Evolutionary conservation across 2,888 invertebrate genomes (phyloP), one percentile per base, ranked within the genome.

Genomic region (Hoplodrina blanda): DNA sequence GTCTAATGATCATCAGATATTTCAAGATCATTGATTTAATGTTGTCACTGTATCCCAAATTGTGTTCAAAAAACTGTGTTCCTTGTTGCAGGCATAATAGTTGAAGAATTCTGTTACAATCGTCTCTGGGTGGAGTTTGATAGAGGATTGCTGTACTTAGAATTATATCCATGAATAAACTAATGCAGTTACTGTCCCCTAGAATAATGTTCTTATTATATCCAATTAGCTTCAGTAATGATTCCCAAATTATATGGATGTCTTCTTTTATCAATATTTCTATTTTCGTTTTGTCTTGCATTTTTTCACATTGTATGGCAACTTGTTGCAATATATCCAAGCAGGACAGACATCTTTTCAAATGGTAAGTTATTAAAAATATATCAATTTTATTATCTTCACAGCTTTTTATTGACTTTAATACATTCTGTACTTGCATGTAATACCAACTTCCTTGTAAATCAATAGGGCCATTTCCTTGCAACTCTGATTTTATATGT

Each of bases 371-470:
- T 46, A 92, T 81, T 19, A 93, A 82, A 84, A 91, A 91, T 52
- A 78, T 73, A 82, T 94, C 92, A 62, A 83, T 78, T 63, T 87
- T 86, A 5, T 50, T 70, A 64, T 90, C 89, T 57, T 91, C 91
- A 87, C 89, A 89, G 61, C 80, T 84, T 69, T 92, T 90, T 19
- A 93, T 57, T 41, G 87, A 87, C 56, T 85, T 82, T 44, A 95
- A 79, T 1, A 91, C 89, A 73, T 85, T 82, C 17, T 91, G 46
- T 53, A 88, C 73, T 88, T 93, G 89, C 49, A 83, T 89, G 66
- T 90, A 94, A 82, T 88, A 88, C 91, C 91, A 93, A 68, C 88
- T 89, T 63, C 92, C 89, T 80, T 84, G 82, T 15, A 90, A 78
- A 76, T 88, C 76, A 33, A 74, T 59, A 20, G 53, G 15, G 70